Conservation (phyloP, 2,888 invertebrate species). For the Drosophila falleni region DNA sequence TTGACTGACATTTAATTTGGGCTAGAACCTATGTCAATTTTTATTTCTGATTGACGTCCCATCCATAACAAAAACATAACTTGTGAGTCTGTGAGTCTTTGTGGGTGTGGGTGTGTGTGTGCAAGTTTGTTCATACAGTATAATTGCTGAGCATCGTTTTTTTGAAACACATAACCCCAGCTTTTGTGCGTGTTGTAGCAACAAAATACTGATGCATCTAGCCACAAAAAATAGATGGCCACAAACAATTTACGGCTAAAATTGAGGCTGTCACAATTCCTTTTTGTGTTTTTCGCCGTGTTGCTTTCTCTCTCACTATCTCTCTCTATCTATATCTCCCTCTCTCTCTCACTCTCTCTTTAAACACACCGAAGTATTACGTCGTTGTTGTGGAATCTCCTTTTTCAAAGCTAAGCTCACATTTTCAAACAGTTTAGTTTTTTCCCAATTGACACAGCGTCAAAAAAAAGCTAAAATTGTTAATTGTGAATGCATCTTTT, state of each 20-base stretch:
- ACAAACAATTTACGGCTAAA: constrained; percentile 27
- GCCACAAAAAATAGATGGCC: constrained; percentile 20
- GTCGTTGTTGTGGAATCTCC: constrained; percentile 3
- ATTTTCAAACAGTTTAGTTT: constrained; percentile 17
- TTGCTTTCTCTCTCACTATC: background rate
- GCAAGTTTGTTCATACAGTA: constrained; percentile 43
- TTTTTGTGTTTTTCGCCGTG: background rate
- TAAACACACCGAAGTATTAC: background rate
- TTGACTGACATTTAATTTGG: constrained; percentile 65
- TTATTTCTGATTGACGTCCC: constrained; percentile 30
- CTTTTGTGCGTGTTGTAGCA: constrained; percentile 25
- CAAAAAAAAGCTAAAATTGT: background rate
- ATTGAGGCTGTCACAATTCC: constrained; percentile 42
- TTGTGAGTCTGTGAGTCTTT: constrained; percentile 1
- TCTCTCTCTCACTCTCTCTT: background rate
- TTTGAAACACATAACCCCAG: constrained; percentile 11
- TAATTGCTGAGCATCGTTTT: constrained; percentile 45
- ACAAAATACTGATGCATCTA: constrained; percentile 38
- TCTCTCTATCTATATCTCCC: too few relatives aligned
- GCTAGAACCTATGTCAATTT: constrained; percentile 28
- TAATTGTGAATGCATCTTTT: background rate
- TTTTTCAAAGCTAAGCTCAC: background rate
- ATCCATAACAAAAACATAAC: constrained; percentile 10
- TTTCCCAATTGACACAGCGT: constrained; percentile 19
- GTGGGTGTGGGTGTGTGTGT: background rate